Evolutionary conservation across 2,797 vertebrate species (phyloP).

Genomic region (Hippocampus kuda): DNA sequence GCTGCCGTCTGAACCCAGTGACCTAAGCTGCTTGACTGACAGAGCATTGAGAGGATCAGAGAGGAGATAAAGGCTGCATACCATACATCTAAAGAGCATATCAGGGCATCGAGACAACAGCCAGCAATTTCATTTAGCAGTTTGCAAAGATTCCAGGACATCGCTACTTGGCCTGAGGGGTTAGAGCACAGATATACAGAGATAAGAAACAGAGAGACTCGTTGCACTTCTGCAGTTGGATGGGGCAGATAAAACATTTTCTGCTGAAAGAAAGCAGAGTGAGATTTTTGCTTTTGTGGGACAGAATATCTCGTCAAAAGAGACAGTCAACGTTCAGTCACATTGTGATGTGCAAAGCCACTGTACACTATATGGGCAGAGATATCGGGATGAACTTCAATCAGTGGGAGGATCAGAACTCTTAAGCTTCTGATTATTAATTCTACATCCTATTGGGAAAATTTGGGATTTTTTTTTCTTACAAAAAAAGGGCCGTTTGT

Average conservation of each 20-base stretch:
- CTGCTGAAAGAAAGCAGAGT: not conserved
- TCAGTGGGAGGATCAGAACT: not conserved
- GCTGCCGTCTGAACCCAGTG: constrained; percentile 39
- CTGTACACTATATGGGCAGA: not conserved
- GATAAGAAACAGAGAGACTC: constrained; percentile 19
- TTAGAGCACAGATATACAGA: constrained; percentile 23
- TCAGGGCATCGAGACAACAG: constrained; percentile 30
- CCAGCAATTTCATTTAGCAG: constrained; percentile 35
- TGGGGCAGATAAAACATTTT: constrained; percentile 24
- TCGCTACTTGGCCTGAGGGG: not conserved
- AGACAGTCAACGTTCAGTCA: not conserved
- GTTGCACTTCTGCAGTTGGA: constrained; percentile 3
- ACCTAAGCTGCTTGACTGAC: constrained; percentile 41
- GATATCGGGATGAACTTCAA: not conserved
- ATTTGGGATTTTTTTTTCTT: not conserved
- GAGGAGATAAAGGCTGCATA: constrained; percentile 30
- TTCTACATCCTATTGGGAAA: not conserved
- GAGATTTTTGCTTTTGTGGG: constrained; percentile 19
- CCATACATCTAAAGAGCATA: constrained; percentile 23
- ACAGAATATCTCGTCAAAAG: not conserved
- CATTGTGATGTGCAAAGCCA: not conserved
- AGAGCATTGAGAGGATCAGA: constrained; percentile 33
- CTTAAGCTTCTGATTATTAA: not conserved
- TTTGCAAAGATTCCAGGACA: constrained; percentile 14
- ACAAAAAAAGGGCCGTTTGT: not conserved